These are phyloP conservation scores for Empis stercorea DNA, from an alignment of 2,888 invertebrate species.

Conservation along the genomic window DNA sequence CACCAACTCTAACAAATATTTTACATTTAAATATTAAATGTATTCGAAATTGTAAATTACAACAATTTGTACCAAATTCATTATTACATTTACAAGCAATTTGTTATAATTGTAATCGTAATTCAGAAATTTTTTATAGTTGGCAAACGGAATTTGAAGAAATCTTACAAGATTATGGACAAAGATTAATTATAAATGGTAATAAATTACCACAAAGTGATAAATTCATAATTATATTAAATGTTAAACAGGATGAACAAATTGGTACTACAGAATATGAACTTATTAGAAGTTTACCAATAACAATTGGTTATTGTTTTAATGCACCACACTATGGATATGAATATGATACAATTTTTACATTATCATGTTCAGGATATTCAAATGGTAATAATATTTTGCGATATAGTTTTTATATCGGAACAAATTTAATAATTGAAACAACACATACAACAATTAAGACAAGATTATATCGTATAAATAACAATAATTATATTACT, in stretches of 20 bases:
- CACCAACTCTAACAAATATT: slow-evolving; percentile 1
- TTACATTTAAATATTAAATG: slow-evolving; percentile 4
- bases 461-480: no score
- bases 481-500: no score
- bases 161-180: background rate
- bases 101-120: slow-evolving; percentile 3
- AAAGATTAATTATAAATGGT: background rate
- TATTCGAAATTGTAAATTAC: slow-evolving; percentile 7
- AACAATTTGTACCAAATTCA: background rate
- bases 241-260: no score
- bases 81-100: slow-evolving; percentile 5
- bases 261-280: no score
- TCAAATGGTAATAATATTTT: no score
- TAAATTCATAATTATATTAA: background rate
- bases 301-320: slow-evolving; percentile 5
- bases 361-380: slow-evolving; percentile 3
- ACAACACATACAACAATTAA: no score
- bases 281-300: background rate
- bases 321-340: slow-evolving; percentile 2
- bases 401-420: no score
- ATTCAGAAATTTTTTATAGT: background rate
- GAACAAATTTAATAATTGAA: no score
- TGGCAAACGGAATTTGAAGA: background rate
- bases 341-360: slow-evolving; percentile 7
- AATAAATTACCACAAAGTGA: background rate